Base-by-base conservation (phyloP, 2,113 vertebrate species). In the Colius striatus region DNA sequence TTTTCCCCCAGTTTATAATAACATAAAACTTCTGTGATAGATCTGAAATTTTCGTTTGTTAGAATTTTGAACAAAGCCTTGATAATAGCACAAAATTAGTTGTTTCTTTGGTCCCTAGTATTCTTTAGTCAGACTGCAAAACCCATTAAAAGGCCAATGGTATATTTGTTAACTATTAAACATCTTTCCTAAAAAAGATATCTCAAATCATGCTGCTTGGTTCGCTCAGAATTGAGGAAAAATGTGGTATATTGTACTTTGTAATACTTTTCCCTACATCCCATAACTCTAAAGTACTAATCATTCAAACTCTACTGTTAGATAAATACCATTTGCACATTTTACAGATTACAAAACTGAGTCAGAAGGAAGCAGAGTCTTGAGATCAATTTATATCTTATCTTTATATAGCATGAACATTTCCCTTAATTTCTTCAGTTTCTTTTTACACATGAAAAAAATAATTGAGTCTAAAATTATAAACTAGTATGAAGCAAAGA, bases 41-140 rank as follows among this genome's bases (percentile, higher is more conserved):
- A 45, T 51, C 23, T 57, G 30, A 91, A 93, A 61, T 45, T 22
- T 4, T 51, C 75, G 8, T 26, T 83, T 70, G 5, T 36, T 30
- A 32, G 7, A 1, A 11, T 10, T 54, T 65, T 67, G 5, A 3
- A 10, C 45, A 58, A 67, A 30, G 7, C 5, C 2, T 7, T 0
- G 4, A 25, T 29, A 68, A 53, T 73, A 57, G 12, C 2, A 13
- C 3, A 76, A 84, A 74, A 63, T 41, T 3, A 45, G 10, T 25
- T 75, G 34, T 13, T 74, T 58, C 7, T 55, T 83, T 67, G 3
- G 11, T 68, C 8, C 47, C 45, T 6, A 53, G 15, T 74, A 62
- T 66, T 87, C 20, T 75, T 87, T 47, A 75, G 22, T 27, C 34
- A 71, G 32, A 60, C 16, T 65, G 3, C 68, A 91, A 87, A 77